These are phyloP conservation scores for Dendrocopos noguchii DNA, from an alignment of 2,113 vertebrate species.

Conservation along the genomic window DNA sequence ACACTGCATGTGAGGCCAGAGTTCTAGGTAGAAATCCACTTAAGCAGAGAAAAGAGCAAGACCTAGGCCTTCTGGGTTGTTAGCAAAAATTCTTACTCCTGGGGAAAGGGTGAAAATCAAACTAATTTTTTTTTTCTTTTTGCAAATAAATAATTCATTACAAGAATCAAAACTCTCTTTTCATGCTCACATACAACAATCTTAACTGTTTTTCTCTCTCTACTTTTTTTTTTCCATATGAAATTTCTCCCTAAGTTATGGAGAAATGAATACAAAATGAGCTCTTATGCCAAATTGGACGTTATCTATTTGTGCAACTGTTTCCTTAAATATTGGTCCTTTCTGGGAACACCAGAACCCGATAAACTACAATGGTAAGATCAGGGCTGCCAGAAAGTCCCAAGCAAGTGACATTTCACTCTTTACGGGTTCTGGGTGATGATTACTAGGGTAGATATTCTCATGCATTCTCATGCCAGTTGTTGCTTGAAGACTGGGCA, in stretches of 20 bases:
- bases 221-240: not conserved
- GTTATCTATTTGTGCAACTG: not conserved
- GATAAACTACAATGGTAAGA: not conserved
- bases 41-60: not conserved
- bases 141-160: not conserved
- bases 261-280: not conserved
- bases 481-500: not conserved
- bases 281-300: not conserved
- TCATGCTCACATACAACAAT: not conserved
- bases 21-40: not conserved
- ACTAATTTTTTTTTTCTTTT: not conserved
- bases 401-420: not conserved
- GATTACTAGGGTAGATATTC: not conserved
- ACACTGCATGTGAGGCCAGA: not conserved
- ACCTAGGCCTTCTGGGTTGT: not conserved
- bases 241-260: not conserved
- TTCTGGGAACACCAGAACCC: not conserved
- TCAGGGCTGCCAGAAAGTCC: not conserved
- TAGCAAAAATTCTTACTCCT: not conserved
- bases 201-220: not conserved
- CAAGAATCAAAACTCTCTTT: not conserved
- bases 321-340: constrained; percentile 4
- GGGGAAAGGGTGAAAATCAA: not conserved
- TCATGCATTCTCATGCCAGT: not conserved
- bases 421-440: not conserved